These are phyloP conservation scores for Scartelaos histophorus DNA, from an alignment of 2,113 vertebrate species.

Conservation along the genomic window DNA sequence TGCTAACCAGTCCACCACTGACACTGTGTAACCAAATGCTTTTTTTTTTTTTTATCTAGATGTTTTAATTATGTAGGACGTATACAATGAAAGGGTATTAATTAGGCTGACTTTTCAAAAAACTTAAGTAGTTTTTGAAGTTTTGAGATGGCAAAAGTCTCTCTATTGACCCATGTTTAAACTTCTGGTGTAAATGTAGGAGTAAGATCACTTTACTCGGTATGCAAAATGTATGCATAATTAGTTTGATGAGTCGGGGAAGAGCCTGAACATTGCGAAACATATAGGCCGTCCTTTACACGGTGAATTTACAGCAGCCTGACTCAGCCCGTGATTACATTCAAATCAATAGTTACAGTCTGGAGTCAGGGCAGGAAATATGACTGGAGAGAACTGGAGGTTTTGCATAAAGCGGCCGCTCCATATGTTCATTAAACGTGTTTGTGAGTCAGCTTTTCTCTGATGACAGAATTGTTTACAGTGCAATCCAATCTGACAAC, in stretches of 20 bases:
- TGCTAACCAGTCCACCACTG: too few species aligned
- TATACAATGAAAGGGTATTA: too few species aligned
- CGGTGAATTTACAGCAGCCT: not conserved
- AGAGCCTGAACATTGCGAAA: not conserved
- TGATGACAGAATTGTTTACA: constrained; percentile 8
- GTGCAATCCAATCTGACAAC: constrained; percentile 5
- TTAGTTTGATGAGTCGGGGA: not conserved
- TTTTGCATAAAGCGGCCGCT: not conserved
- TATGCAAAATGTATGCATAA: not conserved
- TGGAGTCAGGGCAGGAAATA: constrained; percentile 23
- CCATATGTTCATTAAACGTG: constrained; percentile 7
- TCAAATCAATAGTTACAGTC: constrained; percentile 14
- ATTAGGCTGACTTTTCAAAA: too few species aligned
- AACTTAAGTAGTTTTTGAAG: too few species aligned
- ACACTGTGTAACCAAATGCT: too few species aligned
- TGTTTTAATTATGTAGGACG: too few species aligned
- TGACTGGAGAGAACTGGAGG: constrained; percentile 21
- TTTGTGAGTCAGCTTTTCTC: constrained; percentile 2
- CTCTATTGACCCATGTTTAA: not conserved
- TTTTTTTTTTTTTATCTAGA: too few species aligned
- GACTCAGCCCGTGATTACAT: constrained; percentile 18
- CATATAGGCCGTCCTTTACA: not conserved
- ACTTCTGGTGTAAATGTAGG: not conserved
- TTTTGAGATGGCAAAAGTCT: not conserved
- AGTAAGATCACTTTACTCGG: not conserved